Conservation (phyloP, 2,113 vertebrate genomes). For the Aldabrachelys gigantea region DNA sequence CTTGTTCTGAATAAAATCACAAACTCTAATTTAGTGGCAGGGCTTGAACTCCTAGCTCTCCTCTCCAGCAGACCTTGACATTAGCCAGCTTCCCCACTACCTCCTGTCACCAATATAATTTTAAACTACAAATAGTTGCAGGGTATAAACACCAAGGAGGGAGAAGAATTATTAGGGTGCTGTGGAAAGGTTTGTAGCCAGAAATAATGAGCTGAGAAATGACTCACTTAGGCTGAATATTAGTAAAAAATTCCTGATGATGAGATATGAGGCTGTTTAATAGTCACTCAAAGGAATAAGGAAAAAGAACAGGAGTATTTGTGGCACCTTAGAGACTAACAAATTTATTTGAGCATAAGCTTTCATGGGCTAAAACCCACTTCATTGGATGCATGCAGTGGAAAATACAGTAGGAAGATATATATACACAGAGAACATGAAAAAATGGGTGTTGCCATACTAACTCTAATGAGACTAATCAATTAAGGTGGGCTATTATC, state of each 20-base stretch:
- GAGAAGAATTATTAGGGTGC: neutral
- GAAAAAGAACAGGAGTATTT: neutral
- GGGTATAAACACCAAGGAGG: neutral
- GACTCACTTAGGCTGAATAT: neutral
- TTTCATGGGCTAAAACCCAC: too few species aligned
- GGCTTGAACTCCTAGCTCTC: neutral
- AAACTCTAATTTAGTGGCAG: slow-evolving; percentile 23
- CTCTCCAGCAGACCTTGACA: slow-evolving; percentile 49
- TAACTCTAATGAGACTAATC: too few species aligned
- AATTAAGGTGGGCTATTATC: too few species aligned
- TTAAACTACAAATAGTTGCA: neutral
- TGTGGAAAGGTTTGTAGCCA: slow-evolving; percentile 2
- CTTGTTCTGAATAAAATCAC: neutral
- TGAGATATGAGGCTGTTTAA: neutral
- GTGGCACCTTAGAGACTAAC: too few species aligned
- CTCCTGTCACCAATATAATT: slow-evolving; percentile 13
- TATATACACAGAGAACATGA: too few species aligned
- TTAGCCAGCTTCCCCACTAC: slow-evolving; percentile 4
- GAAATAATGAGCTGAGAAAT: neutral
- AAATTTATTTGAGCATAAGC: too few species aligned
- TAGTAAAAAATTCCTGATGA: neutral
- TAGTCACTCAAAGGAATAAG: neutral
- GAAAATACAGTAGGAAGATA: too few species aligned
- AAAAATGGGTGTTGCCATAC: too few species aligned
- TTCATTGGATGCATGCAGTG: too few species aligned